Percentiles rank a stretch among this genome's conserved stretches.
phyloP scores from a whole-genome alignment of 2,888 invertebrate genomes.

The Cotesia congregata region DNA sequence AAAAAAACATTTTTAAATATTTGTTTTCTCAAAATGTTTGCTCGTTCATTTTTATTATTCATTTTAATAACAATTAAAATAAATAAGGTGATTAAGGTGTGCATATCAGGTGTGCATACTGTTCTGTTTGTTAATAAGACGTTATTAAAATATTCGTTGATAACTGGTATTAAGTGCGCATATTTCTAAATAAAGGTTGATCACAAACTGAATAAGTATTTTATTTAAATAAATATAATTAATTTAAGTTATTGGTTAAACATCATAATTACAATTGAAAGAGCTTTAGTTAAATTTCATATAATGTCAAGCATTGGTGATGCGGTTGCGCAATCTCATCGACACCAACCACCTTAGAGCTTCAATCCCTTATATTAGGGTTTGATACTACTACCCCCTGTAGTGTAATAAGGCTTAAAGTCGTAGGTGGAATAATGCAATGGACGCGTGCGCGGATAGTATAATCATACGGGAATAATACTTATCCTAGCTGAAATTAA shows the following conservation, averaged over 20 bases:
- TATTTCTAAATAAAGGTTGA: conserved; percentile 62
- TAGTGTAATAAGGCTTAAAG: background rate
- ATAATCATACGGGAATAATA: conserved; percentile 28
- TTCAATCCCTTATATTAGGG: conserved; percentile 13
- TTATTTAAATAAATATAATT: background rate
- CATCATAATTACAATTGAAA: background rate
- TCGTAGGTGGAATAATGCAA: conserved; percentile 22
- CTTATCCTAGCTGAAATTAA: conserved; percentile 27
- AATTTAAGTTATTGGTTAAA: too few species aligned
- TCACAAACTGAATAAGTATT: conserved; percentile 45
- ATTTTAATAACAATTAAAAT: conserved; percentile 19
- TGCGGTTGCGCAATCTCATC: conserved; percentile 52
- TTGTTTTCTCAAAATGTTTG: conserved; percentile 14
- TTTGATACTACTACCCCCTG: conserved; percentile 28
- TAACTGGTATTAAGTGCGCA: conserved; percentile 56
- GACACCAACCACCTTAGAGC: conserved; percentile 35
- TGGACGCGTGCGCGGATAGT: conserved; percentile 41
- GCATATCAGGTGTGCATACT: conserved; percentile 23
- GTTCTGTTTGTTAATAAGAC: conserved; percentile 23
- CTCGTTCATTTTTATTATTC: conserved; percentile 8
- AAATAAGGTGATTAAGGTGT: conserved; percentile 23
- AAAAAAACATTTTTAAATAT: conserved; percentile 3
- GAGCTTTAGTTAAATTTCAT: background rate
- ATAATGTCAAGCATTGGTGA: background rate
- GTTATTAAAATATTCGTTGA: conserved; percentile 35